phyloP scores from a whole-genome alignment of 2,113 vertebrate genomes.

The Lanius collurio region DNA sequence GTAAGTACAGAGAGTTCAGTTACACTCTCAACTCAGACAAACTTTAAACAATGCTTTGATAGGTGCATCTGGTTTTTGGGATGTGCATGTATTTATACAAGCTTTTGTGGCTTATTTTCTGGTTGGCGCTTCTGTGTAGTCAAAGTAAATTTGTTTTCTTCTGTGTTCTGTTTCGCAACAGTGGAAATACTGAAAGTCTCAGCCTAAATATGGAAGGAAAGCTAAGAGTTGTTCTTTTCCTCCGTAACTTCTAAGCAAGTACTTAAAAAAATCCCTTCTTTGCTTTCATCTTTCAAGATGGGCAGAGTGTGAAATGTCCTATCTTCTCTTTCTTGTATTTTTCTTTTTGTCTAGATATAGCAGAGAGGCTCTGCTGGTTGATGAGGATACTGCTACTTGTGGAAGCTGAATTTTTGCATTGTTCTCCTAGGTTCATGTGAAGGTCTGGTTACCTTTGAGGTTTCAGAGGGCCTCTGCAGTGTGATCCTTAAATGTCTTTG shows the following conservation, averaged over 20 bases:
- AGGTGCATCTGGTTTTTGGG: conserved; percentile 37
- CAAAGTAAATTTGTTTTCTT: conserved; percentile 38
- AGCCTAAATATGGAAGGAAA: conserved; percentile 8
- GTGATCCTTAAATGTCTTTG: not conserved
- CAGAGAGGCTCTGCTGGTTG: not conserved
- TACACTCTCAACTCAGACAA: not conserved
- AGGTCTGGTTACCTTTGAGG: not conserved
- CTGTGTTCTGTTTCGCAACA: conserved; percentile 3
- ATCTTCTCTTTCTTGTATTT: not conserved
- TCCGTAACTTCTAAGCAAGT: not conserved
- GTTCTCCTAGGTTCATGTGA: not conserved
- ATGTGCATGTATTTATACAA: not conserved
- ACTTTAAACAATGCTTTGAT: conserved; percentile 28
- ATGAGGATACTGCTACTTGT: not conserved
- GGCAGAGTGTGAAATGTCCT: not conserved
- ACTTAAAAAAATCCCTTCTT: not conserved
- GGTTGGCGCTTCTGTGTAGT: conserved; percentile 9
- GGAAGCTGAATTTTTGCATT: not conserved
- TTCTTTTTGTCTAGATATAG: not conserved
- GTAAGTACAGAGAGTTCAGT: conserved; percentile 14
- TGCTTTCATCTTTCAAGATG: not conserved
- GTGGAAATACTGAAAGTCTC: conserved; percentile 33
- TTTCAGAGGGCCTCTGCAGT: not conserved
- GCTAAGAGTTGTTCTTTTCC: not conserved
- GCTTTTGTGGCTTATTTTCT: conserved; percentile 3